A percentile compares a stretch with the other conserved stretches of the same genome.
Conservation (phyloP, 2,113 vertebrate species). For the Noturus placidus region DNA sequence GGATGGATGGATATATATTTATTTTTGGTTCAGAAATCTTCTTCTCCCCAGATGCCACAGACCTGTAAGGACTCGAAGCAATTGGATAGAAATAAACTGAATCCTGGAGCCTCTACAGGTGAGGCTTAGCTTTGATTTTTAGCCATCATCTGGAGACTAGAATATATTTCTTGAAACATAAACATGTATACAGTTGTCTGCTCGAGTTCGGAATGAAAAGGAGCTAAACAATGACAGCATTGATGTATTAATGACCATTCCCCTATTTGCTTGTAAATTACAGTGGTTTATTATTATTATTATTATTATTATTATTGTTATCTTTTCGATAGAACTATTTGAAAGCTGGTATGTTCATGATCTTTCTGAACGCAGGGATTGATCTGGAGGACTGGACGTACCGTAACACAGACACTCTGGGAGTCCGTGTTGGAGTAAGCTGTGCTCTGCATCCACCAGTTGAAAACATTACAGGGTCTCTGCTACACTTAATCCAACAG, state of each 20-base stretch:
- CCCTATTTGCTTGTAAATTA: neutral
- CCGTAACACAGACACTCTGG: constrained; percentile 91
- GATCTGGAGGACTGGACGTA: constrained; percentile 95
- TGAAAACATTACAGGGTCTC: constrained; percentile 79
- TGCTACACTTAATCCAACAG: constrained; percentile 92
- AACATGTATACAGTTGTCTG: neutral
- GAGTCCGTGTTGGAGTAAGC: constrained; percentile 90
- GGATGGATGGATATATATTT: too few species aligned
- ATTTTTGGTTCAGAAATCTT: constrained; percentile 24
- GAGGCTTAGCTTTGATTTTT: neutral
- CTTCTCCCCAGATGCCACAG: constrained; percentile 13
- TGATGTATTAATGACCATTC: neutral
- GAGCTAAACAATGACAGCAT: neutral
- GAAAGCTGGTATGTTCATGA: neutral
- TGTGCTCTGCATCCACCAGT: constrained; percentile 87
- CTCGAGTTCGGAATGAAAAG: neutral
- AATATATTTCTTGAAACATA: neutral
- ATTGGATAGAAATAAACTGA: constrained; percentile 17
- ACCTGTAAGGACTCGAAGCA: constrained; percentile 16
- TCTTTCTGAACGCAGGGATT: constrained; percentile 8
- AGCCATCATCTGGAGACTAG: neutral
- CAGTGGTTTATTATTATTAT: neutral
- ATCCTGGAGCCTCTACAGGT: neutral
- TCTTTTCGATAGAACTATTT: neutral
- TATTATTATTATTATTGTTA: too few species aligned